Evolutionary conservation across 2,113 vertebrate species (phyloP).

Genomic region (Oreochromis spilurus): DNA sequence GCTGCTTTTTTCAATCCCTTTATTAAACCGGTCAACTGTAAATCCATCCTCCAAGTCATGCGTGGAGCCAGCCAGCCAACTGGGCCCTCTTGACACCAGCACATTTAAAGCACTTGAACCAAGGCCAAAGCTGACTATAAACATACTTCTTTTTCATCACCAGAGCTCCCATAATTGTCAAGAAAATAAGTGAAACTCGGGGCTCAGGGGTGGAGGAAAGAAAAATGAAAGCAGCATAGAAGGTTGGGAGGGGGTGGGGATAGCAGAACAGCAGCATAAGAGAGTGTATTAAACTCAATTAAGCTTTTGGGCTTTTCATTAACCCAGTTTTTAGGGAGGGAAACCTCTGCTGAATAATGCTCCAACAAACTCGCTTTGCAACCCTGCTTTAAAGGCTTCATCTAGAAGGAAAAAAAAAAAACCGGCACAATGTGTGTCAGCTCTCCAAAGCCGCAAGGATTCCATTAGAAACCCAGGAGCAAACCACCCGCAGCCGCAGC

Average conservation of each 20-base stretch:
- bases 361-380: conserved; percentile 56
- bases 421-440: conserved; percentile 49
- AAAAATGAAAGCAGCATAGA: conserved; percentile 51
- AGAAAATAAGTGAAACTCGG: conserved; percentile 14
- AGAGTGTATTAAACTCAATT: conserved; percentile 69
- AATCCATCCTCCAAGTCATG: conserved; percentile 2
- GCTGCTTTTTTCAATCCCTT: conserved; percentile 56
- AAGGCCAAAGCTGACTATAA: conserved; percentile 23
- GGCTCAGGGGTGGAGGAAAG: conserved; percentile 9
- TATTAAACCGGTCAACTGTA: conserved; percentile 62
- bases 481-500: conserved; percentile 32
- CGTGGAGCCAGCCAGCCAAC: not conserved
- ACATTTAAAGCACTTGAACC: conserved; percentile 39
- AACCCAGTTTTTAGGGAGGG: conserved; percentile 71
- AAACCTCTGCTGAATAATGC: conserved; percentile 71
- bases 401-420: conserved; percentile 4
- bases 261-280: conserved; percentile 48
- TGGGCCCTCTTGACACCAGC: conserved; percentile 13
- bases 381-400: conserved; percentile 46
- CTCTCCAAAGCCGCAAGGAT: conserved; percentile 57
- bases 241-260: conserved; percentile 33
- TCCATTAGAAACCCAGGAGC: conserved; percentile 51
- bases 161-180: conserved; percentile 46
- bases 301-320: conserved; percentile 75
- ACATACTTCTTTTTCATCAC: conserved; percentile 41